phyloP scores from a whole-genome alignment of 2,113 vertebrate species.

The Eurypyga helias region DNA sequence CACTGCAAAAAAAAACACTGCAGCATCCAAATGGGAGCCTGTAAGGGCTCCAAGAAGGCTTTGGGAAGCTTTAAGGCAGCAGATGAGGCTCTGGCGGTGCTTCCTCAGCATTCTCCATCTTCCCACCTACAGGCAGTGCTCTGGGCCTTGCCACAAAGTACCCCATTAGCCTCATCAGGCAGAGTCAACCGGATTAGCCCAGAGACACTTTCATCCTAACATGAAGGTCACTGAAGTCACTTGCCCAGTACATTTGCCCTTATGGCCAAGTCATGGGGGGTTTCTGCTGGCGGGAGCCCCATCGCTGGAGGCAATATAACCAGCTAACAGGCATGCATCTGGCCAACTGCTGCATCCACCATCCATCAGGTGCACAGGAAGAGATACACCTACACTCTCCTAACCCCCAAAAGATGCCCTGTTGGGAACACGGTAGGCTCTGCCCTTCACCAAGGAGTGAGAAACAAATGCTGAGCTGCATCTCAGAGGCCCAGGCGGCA shows the following conservation, averaged over 20 bases:
- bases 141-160: background rate
- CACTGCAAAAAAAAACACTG: background rate
- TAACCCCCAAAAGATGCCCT: background rate
- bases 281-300: background rate
- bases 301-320: rapidly evolving
- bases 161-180: background rate
- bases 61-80: background rate
- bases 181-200: background rate
- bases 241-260: background rate
- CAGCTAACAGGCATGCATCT: background rate
- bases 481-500: background rate
- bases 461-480: background rate
- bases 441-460: background rate
- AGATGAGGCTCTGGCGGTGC: background rate
- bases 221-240: background rate
- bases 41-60: background rate
- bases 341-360: background rate
- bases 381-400: background rate
- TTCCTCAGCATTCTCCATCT: background rate
- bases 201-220: background rate
- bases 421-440: background rate
- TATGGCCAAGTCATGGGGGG: rapidly evolving
- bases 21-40: background rate
- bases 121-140: background rate
- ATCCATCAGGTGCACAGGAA: background rate